phyloP scores from a whole-genome alignment of 2,888 invertebrate species.

The Philaethria dido region DNA sequence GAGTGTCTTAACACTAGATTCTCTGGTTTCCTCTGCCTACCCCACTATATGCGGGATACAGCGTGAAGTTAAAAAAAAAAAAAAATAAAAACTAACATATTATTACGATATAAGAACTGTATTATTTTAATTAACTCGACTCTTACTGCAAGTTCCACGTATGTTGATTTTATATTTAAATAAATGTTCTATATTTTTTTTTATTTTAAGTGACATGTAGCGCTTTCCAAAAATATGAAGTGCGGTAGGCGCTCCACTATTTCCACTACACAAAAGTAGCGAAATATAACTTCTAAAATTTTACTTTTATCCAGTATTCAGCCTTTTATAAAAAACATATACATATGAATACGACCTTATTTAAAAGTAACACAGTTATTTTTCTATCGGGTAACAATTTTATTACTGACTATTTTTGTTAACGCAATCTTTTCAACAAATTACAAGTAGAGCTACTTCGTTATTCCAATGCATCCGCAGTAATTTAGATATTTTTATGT shows the following conservation, averaged over 20 bases:
- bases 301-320: slow-evolving; percentile 44
- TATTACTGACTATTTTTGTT: too few relatives aligned
- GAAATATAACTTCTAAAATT: slow-evolving; percentile 47
- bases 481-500: not conserved
- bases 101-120: too few relatives aligned
- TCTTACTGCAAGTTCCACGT: not conserved
- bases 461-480: not conserved
- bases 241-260: slow-evolving; percentile 46
- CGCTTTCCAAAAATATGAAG: slow-evolving; percentile 46
- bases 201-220: slow-evolving; percentile 34
- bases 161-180: too few relatives aligned
- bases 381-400: slow-evolving; percentile 15
- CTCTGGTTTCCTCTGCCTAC: too few relatives aligned
- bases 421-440: not conserved
- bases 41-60: too few relatives aligned
- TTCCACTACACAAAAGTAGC: slow-evolving; percentile 46
- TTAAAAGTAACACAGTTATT: not conserved
- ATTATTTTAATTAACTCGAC: not conserved
- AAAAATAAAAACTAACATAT: too few relatives aligned
- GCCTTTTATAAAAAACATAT: slow-evolving; percentile 17
- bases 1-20: too few relatives aligned
- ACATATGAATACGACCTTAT: slow-evolving; percentile 37
- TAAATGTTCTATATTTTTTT: not conserved
- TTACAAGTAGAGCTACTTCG: slow-evolving; percentile 1
- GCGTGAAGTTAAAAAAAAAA: too few relatives aligned